Base-by-base conservation (phyloP, 2,797 vertebrate species). In the Amblyopsis hoosieri region DNA sequence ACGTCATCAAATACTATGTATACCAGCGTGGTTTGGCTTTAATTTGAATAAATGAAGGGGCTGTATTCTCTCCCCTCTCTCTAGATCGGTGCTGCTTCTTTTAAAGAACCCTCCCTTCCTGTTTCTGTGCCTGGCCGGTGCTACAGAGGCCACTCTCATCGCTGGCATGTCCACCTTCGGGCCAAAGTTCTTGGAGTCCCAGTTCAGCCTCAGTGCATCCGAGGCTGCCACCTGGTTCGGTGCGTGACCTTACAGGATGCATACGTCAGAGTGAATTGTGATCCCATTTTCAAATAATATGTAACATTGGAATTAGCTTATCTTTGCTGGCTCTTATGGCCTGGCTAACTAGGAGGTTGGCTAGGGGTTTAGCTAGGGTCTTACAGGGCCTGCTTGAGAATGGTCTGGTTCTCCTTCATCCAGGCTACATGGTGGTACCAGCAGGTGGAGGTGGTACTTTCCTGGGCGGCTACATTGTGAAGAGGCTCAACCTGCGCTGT, bases 181-280 rank as follows among this genome's bases (percentile, higher is more conserved):
- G 1, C 97, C 97, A 75, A 99, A 99, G 87, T 97, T 97, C 83
- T 82, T 99, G 19, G 96, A 99, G 87, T 94, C 96, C 12, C 97
- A 99, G 87, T 96, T 98, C 73, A 96, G 92, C 78, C 89, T 98
- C 74, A 98, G 96, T n/a, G 94, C 97, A n/a, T 98, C 97, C 0
- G 93, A 96, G 74, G 96, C 96, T 1, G 96, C 97, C 58, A 95
- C 94, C 0, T 91, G 94, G 89, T 98, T 99, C 14, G 97, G 97
- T 99, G 86, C 93, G 95, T 53, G 5, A 19, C 13, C 29, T 13
- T 15, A 1, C 11, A 42, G 29, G 62, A 68, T 19, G 14, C 49
- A 14, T 17, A 15, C n/a, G 8, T 9, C 33, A 37, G 8, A 37
- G 33, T 37, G 33, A 37, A 37, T 1, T 37, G 6, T 37, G 8